Percentiles rank a stretch among this genome's conserved stretches.
Conservation (phyloP, 2,797 vertebrate species). For the Enteromius unitaeniatus region DNA sequence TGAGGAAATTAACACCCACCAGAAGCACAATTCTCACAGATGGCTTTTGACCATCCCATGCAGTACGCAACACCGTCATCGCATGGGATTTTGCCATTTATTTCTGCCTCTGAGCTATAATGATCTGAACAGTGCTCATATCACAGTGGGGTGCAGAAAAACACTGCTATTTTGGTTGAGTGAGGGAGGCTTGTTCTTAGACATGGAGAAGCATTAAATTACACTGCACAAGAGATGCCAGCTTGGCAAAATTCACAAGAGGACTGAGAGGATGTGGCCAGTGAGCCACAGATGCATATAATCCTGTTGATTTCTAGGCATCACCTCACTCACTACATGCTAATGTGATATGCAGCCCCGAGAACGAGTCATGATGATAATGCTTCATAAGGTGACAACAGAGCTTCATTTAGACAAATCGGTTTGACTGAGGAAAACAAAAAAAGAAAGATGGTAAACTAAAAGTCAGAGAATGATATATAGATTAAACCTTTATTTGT, state of each 20-base stretch:
- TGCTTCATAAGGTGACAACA: conserved; percentile 8
- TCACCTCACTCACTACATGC: conserved; percentile 35
- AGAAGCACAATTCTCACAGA: conserved; percentile 42
- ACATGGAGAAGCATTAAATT: conserved; percentile 53
- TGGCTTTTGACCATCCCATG: conserved; percentile 39
- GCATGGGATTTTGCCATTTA: conserved; percentile 40
- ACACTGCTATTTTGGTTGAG: conserved; percentile 48
- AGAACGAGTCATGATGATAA: conserved; percentile 16
- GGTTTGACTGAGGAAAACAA: not conserved
- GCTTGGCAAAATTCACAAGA: conserved; percentile 49
- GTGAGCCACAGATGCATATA: conserved; percentile 38
- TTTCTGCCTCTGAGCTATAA: conserved; percentile 48
- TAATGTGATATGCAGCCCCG: not conserved
- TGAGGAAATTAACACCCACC: conserved; percentile 27
- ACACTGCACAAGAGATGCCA: conserved; percentile 47
- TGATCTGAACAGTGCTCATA: conserved; percentile 43
- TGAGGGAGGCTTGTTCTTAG: conserved; percentile 40
- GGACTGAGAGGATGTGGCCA: conserved; percentile 35
- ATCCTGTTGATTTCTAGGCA: conserved; percentile 46
- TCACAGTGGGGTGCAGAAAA: conserved; percentile 49
- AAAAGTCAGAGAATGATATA: not conserved
- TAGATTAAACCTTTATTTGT: not conserved
- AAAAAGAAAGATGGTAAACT: not conserved
- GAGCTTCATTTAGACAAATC: not conserved
- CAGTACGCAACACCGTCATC: not conserved